A percentile compares a stretch with the other conserved stretches of the same genome.
These are phyloP conservation scores for Maniola hyperantus DNA, from an alignment of 2,888 invertebrate species.

Conservation along the genomic window DNA sequence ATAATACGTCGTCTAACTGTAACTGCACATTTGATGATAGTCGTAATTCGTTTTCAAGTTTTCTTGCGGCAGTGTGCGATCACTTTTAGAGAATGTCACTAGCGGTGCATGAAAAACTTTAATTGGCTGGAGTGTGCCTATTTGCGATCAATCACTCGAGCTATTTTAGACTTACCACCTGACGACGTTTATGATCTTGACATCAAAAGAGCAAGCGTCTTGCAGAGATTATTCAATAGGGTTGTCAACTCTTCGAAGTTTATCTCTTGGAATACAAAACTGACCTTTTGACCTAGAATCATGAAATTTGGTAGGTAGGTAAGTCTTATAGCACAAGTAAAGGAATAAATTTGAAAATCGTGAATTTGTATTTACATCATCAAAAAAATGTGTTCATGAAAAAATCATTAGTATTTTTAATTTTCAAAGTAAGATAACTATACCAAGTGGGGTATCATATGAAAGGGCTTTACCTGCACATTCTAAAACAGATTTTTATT, in stretches of 20 bases:
- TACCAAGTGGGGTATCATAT: no score
- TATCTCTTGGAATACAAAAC: no score
- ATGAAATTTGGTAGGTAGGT: no score
- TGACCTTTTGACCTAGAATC: no score
- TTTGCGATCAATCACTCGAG: slow-evolving; percentile 7
- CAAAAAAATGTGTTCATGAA: no score
- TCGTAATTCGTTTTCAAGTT: not conserved
- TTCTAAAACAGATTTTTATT: no score
- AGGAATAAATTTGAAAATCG: no score
- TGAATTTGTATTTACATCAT: no score
- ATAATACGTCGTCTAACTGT: not conserved
- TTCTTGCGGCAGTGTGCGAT: not conserved
- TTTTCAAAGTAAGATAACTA: no score
- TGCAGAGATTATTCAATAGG: not conserved
- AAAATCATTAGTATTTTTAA: no score
- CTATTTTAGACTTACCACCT: not conserved
- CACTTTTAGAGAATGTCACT: not conserved
- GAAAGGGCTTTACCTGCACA: no score
- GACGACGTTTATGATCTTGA: slow-evolving; percentile 11
- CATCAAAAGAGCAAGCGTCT: slow-evolving; percentile 2
- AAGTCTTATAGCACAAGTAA: no score
- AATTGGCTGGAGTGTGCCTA: not conserved
- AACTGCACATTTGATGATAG: not conserved
- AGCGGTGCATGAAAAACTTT: not conserved
- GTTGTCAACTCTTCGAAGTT: not conserved